phyloP scores from a whole-genome alignment of 2,888 invertebrate species.

The Dryomyza anilis region DNA sequence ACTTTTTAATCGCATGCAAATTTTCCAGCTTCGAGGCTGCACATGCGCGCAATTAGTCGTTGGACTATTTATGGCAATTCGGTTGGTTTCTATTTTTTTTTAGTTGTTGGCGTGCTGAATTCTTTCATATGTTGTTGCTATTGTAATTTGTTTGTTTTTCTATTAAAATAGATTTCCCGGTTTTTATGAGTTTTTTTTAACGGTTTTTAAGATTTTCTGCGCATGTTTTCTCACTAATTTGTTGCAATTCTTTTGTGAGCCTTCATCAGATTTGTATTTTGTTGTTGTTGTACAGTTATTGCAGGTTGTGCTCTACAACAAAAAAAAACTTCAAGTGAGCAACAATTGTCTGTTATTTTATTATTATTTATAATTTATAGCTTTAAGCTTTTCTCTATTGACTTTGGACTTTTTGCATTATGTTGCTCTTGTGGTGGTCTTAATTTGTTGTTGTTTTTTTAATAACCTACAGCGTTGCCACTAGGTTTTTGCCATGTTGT shows the following conservation, averaged over 20 bases:
- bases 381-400: not conserved
- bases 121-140: not conserved
- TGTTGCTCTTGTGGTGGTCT: not conserved
- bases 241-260: not conserved
- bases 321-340: not conserved
- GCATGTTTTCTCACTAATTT: not conserved
- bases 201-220: not conserved
- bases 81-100: not conserved
- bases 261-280: not conserved
- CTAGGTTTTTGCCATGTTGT: too few relatives aligned
- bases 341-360: not conserved
- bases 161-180: not conserved
- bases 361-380: not conserved
- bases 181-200: not conserved
- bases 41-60: constrained; percentile 15
- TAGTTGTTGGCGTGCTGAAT: not conserved
- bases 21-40: constrained; percentile 13
- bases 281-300: constrained; percentile 8
- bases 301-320: not conserved
- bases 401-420: not conserved
- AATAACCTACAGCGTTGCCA: not conserved
- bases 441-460: not conserved
- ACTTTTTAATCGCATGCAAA: constrained; percentile 22
- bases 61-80: not conserved
- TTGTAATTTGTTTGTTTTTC: not conserved